Base-by-base conservation (phyloP, 2,888 invertebrate genomes). In the Anarsia innoxiella region DNA sequence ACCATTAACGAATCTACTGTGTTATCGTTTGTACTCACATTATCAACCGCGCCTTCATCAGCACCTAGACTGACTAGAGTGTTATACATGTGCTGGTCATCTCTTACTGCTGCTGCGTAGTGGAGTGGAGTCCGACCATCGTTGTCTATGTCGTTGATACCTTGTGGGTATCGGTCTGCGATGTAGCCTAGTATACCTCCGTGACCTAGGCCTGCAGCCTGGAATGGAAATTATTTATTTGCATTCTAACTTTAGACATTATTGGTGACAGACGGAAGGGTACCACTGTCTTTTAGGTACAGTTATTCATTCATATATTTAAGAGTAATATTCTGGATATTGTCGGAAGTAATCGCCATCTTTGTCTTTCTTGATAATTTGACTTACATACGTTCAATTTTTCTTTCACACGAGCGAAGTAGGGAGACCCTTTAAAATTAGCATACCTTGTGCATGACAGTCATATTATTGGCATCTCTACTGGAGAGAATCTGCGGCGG, bases 381-480 rank as follows among this genome's bases (percentile, higher is more conserved):
- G n/a, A n/a, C n/a, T n/a, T n/a, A n/a, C n/a, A n/a, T n/a, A n/a
- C n/a, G n/a, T n/a, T n/a, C n/a, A n/a, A n/a, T n/a, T n/a, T n/a
- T n/a, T n/a, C n/a, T n/a, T n/a, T n/a, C n/a, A n/a, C n/a, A n/a
- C n/a, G n/a, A n/a, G n/a, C n/a, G n/a, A n/a, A n/a, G n/a, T n/a
- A n/a, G n/a, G n/a, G n/a, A n/a, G n/a, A n/a, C n/a, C n/a, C n/a
- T n/a, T n/a, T n/a, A n/a, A n/a, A n/a, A n/a, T n/a, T n/a, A n/a
- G n/a, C n/a, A n/a, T n/a, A 92, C 93, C 88, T 96, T 95, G 64
- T 96, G 96, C 58, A 95, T 83, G n/a, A 93, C 90, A 42, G 92
- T 94, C 54, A 96, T 87, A 13, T 95, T 95, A 63, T 94, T 91
- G 10, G 72, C 60, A 59, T 96, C 96, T 64, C 92, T 91, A 57